Base-by-base conservation (phyloP, 2,888 invertebrate species). In the Entomobrya proxima region DNA sequence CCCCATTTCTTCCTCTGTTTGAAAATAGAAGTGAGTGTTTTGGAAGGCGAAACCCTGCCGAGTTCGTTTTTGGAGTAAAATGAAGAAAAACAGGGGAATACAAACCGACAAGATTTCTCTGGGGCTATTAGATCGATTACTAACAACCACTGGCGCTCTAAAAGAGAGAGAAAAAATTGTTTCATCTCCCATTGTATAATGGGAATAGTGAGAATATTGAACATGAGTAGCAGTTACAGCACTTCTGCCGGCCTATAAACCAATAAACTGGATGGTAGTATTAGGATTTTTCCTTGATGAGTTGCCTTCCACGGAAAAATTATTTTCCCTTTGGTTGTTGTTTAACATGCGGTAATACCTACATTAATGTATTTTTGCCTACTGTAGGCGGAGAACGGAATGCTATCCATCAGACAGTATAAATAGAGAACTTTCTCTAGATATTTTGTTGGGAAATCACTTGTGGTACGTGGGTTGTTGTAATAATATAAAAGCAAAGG, bases 101-200 rank as follows among this genome's bases (percentile, higher is more conserved):
- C n/a, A n/a, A 21, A 50, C 69, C 18, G 40, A 61, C 81, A 81
- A 72, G 58, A 74, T 81, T 81, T 81, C 72, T 74, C 74, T 74
- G 81, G 72, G 81, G 81, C 81, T 74, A 74, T 81, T 80, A 80
- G 55, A 55, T 80, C 80, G 72, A 80, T 80, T 80, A 72, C 72
- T 18, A 40, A 9, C 21, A 35, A 21, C n/a, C n/a, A 18, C 9
- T 64, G 11, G 15, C 9, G 35, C 7, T 9, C 35, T 35, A 35
- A 35, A 35, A 64, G 18, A 24, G 47, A 47, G 47, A n/a, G 3
- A 64, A 18, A 21, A 64, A 35, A 9, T 35, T 64, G 64, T 64
- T 24, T 64, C 35, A 18, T 9, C 40, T 6, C 13, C 4, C 37
- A 24, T 11, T 40, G 40, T 67, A 40, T 11, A 67, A 40, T 40